Evolutionary conservation across 2,888 invertebrate species (phyloP), one percentile per base, ranked within the genome.

Genomic region (Apodemia duryi): DNA sequence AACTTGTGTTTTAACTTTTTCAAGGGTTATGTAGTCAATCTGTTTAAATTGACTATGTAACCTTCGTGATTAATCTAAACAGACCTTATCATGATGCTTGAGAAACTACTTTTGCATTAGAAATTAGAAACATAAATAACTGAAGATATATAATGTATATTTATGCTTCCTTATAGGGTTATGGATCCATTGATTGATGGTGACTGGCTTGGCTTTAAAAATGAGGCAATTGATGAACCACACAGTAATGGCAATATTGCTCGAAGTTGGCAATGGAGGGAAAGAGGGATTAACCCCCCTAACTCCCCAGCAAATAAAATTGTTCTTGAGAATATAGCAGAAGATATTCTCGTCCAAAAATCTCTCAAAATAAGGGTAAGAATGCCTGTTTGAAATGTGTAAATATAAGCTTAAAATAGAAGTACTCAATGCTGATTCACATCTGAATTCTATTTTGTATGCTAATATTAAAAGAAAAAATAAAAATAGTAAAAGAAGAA

Each of bases 331-430:
- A 92, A 92, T 72, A 88, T 92, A 70, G 95, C 95, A n/a, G 95
- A 95, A 79, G 94, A 94, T 74, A 93, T 93, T 72, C 88, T 95
- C 69, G 93, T 95, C 28, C 86, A 92, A 71, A 94, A 94, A 75
- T 91, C 93, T 71, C 83, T 92, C 46, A 91, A 93, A 75, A 94
- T 94, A 82, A 89, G 94, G 88, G 95, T 95, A 83, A 84, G 89
- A 49, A 28, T 46, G n/a, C 7, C 7, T 6, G 6, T 38, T 38
- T 6, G 6, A 1, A 38, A 38, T 7, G 7, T 38, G 7, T 38
- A 7, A 38, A 38, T 38, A 7, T 38, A 6, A 38, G 38, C 6
- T 38, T 38, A 9, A 38, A 38, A 38, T 38, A 9, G 7, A 9
- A 38, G 9, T 9, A 38, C 9, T 38, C 38, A 38, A 38, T 38